phyloP scores from a whole-genome alignment of 2,888 invertebrate species.

The Dynastes tityus region DNA sequence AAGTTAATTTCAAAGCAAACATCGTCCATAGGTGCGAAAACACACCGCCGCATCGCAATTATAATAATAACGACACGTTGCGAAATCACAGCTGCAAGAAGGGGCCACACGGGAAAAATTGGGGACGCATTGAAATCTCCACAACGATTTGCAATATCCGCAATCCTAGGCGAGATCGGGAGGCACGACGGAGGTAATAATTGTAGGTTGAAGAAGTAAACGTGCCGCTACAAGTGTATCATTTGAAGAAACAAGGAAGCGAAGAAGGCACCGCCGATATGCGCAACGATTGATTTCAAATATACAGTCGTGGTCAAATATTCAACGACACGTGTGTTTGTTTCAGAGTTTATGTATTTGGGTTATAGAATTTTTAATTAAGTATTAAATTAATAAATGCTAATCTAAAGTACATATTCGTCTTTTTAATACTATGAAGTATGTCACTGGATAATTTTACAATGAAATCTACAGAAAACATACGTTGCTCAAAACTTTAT shows the following conservation, averaged over 20 bases:
- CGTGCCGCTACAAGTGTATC: conserved; percentile 57
- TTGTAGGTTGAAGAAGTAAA: conserved; percentile 55
- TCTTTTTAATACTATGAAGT: too few species aligned
- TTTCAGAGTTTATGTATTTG: too few species aligned
- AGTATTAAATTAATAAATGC: too few species aligned
- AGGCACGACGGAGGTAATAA: conserved; percentile 61
- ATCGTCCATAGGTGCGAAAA: conserved; percentile 25
- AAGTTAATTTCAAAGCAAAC: conserved; percentile 38
- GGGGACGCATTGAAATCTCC: conserved; percentile 45
- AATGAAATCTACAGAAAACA: too few species aligned
- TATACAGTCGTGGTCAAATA: conserved; percentile 42
- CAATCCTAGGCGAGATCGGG: conserved; percentile 57
- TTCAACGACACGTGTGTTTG: background rate
- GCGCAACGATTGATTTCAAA: conserved; percentile 48
- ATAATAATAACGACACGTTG: conserved; percentile 33
- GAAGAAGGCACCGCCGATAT: conserved; percentile 39
- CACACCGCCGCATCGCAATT: conserved; percentile 17
- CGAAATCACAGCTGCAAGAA: background rate
- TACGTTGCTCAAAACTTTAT: too few species aligned
- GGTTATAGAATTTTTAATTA: too few species aligned
- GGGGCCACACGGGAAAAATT: conserved; percentile 21
- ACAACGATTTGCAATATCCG: conserved; percentile 49
- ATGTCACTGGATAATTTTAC: too few species aligned
- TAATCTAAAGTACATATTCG: too few species aligned
- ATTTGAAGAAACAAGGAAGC: conserved; percentile 56